Evolutionary conservation across 2,797 vertebrate genomes (phyloP).

Genomic region (Tiaroga cobitis): DNA sequence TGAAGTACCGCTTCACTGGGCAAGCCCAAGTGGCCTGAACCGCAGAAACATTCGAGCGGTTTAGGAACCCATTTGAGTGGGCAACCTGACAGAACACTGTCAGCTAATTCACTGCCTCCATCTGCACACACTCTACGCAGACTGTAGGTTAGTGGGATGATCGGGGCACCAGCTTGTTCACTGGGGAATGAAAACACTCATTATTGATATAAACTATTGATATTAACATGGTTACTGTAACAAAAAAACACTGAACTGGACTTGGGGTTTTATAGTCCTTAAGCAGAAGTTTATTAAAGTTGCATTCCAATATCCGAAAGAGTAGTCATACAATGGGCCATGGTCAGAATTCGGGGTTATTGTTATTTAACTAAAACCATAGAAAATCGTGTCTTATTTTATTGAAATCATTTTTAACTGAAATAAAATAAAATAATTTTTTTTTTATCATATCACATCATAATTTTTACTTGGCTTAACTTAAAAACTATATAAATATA

Average conservation of each 20-base stretch:
- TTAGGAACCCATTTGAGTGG: slow-evolving; percentile 69
- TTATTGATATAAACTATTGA: slow-evolving; percentile 71
- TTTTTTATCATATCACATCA: no score
- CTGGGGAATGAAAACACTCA: slow-evolving; percentile 66
- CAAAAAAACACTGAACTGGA: neutral
- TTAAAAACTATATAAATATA: no score
- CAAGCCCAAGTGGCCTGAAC: slow-evolving; percentile 63
- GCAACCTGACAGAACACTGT: slow-evolving; percentile 70
- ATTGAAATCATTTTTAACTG: neutral
- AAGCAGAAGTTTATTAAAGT: neutral
- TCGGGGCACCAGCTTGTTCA: neutral
- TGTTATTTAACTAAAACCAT: neutral
- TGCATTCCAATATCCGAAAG: neutral
- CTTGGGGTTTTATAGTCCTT: neutral
- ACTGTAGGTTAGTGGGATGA: slow-evolving; percentile 15
- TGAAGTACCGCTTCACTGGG: slow-evolving; percentile 47
- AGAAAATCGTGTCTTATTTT: neutral
- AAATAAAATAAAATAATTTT: neutral
- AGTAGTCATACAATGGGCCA: neutral
- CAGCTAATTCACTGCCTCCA: slow-evolving; percentile 68
- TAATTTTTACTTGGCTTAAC: no score
- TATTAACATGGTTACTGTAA: slow-evolving; percentile 75
- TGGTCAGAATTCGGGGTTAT: neutral
- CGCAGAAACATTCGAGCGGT: slow-evolving; percentile 51
- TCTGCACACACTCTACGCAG: neutral